These are phyloP conservation scores for Dromius quadrimaculatus DNA, from an alignment of 2,888 invertebrate species.

Conservation along the genomic window DNA sequence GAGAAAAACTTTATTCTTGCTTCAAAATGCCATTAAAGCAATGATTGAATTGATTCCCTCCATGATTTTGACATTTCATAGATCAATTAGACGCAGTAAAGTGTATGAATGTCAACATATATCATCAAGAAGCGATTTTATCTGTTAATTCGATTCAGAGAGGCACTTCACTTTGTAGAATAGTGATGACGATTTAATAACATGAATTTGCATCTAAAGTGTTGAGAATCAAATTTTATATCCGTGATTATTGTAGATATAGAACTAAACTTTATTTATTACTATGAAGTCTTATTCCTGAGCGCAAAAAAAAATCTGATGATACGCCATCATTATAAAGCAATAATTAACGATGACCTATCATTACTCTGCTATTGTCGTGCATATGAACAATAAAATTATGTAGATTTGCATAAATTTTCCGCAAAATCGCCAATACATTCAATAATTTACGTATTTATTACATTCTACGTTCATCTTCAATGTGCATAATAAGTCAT, in stretches of 20 bases:
- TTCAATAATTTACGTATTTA: no score
- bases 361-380: not conserved
- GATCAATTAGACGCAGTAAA: conserved; percentile 13
- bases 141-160: conserved; percentile 4
- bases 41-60: not conserved
- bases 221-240: no score
- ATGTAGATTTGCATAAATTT: conserved; percentile 14
- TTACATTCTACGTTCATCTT: conserved; percentile 5
- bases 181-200: conserved; percentile 1
- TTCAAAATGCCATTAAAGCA: conserved; percentile 3
- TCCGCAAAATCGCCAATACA: not conserved
- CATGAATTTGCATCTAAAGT: no score
- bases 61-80: conserved; percentile 4
- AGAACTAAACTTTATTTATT: no score
- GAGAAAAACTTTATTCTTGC: not conserved
- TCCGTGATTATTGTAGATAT: no score
- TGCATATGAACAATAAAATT: not conserved
- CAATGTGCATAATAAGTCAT: conserved; percentile 10
- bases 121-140: conserved; percentile 2
- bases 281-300: no score
- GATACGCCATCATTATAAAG: no score
- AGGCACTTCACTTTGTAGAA: not conserved
- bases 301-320: no score
- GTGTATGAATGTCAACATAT: conserved; percentile 17
- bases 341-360: conserved; percentile 10